These are phyloP conservation scores for Meliscaeva auricollis DNA, from an alignment of 2,888 invertebrate genomes.

Conservation along the genomic window DNA sequence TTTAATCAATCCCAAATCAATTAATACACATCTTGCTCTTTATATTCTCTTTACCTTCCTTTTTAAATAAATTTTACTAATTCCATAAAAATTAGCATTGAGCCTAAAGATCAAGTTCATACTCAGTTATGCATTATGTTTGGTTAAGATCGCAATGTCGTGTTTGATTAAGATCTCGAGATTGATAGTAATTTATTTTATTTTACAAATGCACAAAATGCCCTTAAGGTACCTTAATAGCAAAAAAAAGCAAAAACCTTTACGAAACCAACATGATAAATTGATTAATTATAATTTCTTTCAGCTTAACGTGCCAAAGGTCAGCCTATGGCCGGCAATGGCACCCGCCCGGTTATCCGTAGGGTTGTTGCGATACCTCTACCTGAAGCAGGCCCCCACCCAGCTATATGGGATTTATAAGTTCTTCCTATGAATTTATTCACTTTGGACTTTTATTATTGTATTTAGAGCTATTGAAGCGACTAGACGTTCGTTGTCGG, in stretches of 20 bases:
- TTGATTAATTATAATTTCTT: slow-evolving; percentile 44
- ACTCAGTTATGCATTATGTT: background rate
- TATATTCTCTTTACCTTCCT: no score
- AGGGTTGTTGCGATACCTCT: slow-evolving; percentile 23
- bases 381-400: background rate
- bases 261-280: background rate
- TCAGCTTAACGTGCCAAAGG: slow-evolving; percentile 49
- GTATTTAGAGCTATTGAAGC: slow-evolving; percentile 66
- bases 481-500: slow-evolving; percentile 58
- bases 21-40: no score
- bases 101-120: background rate
- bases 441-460: slow-evolving; percentile 41
- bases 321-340: background rate
- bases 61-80: background rate
- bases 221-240: slow-evolving; percentile 6
- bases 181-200: background rate
- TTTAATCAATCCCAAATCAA: no score
- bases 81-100: background rate
- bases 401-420: background rate
- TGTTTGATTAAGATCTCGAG: background rate
- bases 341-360: slow-evolving; percentile 27
- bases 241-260: background rate
- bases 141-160: background rate
- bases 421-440: slow-evolving; percentile 48
- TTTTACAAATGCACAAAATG: background rate